Evolutionary conservation across 2,797 vertebrate species (phyloP), one percentile per base, ranked within the genome.

Genomic region (Neomorphus geoffroyi): DNA sequence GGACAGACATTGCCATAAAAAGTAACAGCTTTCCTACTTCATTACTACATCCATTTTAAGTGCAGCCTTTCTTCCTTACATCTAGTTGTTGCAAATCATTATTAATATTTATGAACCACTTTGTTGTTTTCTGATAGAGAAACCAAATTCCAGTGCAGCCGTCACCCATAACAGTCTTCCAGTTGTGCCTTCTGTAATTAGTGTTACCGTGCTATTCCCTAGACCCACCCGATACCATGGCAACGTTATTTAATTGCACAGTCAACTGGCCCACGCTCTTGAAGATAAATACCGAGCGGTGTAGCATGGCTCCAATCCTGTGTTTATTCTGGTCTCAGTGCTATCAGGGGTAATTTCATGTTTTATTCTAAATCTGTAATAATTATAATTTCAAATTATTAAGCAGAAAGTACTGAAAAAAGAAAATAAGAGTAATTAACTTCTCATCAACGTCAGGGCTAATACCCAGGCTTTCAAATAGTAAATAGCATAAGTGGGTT

Each of bases 101-200:
- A 73, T 93, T 81, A 86, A 84, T 94, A 96, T 90, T 95, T 90
- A 94, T 79, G 48, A 88, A 62, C 6, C 5, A 21, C 58, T 88
- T 48, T 88, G 50, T 48, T 92, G 35, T 70, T 75, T 90, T 32
- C 92, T 88, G 39, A 45, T 10, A 33, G 71, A 54, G 60, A 77
- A 13, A 33, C 43, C 26, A 26, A 53, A 79, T 84, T 86, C 46
- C 82, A 80, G 82, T 21, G 45, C 56, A 35, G 41, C 62, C 72
- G 48, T 66, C 70, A 56, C 62, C 70, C 2, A 0, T 53, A 75
- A 23, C 58, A 6, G 12, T 28, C 39, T 80, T 88, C 88, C 37
- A 77, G n/a, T 39, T 23, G 3, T 69, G 61, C 61, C 2, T 8
- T n/a, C 57, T 1, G 1, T 84, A 88, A 86, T 91, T 88, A 84